Conservation (phyloP, 2,888 invertebrate genomes). For the Stratiomys singularior region DNA sequence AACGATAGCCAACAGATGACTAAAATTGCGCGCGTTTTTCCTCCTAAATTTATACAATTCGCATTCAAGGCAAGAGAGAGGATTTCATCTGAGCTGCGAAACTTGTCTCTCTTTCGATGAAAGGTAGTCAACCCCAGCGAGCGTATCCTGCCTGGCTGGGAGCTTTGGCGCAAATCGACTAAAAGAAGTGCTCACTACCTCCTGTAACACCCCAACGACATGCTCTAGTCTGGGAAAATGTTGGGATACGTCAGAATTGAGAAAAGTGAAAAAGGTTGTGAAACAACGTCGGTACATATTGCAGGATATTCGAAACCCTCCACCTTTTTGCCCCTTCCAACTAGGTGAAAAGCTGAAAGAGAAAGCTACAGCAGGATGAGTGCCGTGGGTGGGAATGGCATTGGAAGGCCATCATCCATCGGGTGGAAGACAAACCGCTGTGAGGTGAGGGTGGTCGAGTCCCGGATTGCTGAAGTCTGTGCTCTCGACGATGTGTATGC, state of each 20-base stretch:
- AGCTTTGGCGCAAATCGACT: background rate
- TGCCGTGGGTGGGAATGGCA: background rate
- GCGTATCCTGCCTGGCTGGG: conserved; percentile 14
- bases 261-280: conserved; percentile 28
- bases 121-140: conserved; percentile 10
- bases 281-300: background rate
- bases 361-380: conserved; percentile 29
- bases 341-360: conserved; percentile 30
- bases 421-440: background rate
- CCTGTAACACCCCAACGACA: background rate
- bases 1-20: conserved; percentile 53
- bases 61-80: conserved; percentile 22
- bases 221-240: background rate
- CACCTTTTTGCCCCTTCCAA: background rate
- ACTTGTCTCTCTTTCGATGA: background rate
- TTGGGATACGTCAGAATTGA: background rate
- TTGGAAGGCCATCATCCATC: conserved; percentile 10
- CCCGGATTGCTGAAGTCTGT: background rate
- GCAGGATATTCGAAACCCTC: background rate
- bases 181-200: background rate
- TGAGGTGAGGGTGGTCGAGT: background rate
- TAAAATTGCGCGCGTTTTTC: conserved; percentile 51
- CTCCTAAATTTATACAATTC: conserved; percentile 49
- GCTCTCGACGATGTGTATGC: conserved; percentile 17
- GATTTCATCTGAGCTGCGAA: conserved; percentile 5